Conservation (phyloP, 2,113 vertebrate genomes). For the Tragelaphus buxtoni region DNA sequence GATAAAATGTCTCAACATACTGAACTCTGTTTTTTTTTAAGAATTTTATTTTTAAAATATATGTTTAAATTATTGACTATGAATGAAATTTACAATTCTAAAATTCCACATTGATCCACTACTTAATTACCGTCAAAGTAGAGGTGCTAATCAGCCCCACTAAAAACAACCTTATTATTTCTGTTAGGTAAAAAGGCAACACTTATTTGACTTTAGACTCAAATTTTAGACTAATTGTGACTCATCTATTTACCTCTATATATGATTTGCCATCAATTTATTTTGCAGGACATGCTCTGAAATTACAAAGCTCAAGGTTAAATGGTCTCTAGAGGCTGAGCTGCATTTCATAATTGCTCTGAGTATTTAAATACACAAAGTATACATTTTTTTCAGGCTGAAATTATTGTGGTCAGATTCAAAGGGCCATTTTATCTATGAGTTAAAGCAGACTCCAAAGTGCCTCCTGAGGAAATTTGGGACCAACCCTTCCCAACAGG, state of each 20-base stretch:
- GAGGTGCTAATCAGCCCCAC: neutral
- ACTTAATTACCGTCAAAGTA: neutral
- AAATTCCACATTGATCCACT: neutral
- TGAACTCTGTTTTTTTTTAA: neutral
- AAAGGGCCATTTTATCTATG: neutral
- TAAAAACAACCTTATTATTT: neutral
- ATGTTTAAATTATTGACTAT: neutral
- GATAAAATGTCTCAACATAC: neutral
- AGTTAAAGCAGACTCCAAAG: neutral
- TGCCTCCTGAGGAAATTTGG: neutral
- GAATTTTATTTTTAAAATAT: neutral
- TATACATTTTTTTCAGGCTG: neutral
- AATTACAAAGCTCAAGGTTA: conserved; percentile 33
- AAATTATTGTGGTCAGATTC: neutral
- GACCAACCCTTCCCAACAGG: neutral
- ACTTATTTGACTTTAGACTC: neutral
- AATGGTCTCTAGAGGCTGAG: neutral
- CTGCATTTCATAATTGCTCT: neutral
- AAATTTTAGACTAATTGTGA: neutral
- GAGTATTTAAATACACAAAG: conserved; percentile 18
- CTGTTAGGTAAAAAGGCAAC: neutral
- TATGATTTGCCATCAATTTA: neutral
- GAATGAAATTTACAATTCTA: neutral
- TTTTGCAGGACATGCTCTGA: neutral
- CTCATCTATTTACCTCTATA: neutral